Percentiles rank a stretch among this genome's conserved stretches.
These are phyloP conservation scores for Phoeniculus purpureus DNA, from an alignment of 2,797 vertebrate genomes.

Conservation along the genomic window DNA sequence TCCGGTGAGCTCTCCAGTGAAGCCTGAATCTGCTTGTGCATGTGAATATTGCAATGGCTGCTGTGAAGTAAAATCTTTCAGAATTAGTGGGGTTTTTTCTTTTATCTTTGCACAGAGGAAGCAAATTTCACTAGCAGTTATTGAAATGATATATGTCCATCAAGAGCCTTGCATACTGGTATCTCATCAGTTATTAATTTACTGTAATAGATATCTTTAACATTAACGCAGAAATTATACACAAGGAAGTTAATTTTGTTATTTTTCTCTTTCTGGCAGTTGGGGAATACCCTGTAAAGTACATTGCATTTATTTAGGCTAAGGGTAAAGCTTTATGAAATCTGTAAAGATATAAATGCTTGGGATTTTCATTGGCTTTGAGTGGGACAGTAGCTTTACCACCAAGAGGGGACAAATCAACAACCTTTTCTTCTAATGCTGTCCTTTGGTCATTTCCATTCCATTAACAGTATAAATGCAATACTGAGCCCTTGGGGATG, in stretches of 20 bases:
- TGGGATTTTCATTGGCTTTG: not conserved
- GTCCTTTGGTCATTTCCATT: not conserved
- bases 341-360: not conserved
- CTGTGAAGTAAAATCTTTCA: not conserved
- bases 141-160: not conserved
- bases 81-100: not conserved
- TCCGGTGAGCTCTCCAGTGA: not conserved
- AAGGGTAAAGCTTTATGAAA: not conserved
- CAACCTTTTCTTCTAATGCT: not conserved
- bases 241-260: not conserved
- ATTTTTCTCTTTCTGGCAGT: not conserved
- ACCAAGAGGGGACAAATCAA: not conserved
- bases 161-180: not conserved
- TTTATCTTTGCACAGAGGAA: not conserved
- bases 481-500: not conserved
- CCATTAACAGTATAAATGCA: not conserved
- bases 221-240: not conserved
- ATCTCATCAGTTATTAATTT: constrained; percentile 4
- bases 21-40: not conserved
- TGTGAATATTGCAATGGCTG: not conserved
- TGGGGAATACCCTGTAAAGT: not conserved
- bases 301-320: not conserved
- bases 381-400: not conserved
- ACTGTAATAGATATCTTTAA: not conserved
- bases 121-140: not conserved